phyloP scores from a whole-genome alignment of 2,113 vertebrate genomes.

The Cephalopholis sonnerati region DNA sequence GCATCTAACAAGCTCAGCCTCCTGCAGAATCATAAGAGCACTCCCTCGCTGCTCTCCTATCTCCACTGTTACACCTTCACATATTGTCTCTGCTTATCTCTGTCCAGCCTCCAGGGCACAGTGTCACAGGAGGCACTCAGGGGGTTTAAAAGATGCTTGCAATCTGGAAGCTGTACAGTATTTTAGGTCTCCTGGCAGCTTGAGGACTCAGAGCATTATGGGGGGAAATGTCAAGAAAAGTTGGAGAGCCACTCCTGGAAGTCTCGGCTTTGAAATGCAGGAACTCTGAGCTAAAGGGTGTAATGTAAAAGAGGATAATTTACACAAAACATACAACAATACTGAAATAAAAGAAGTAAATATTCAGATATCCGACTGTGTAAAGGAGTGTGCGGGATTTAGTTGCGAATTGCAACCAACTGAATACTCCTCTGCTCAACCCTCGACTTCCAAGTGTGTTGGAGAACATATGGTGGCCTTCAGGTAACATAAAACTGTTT shows the following conservation, averaged over 20 bases:
- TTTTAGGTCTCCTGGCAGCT: constrained; percentile 33
- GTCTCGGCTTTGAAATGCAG: neutral
- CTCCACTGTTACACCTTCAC: constrained; percentile 63
- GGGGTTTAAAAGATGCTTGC: constrained; percentile 47
- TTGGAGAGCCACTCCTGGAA: neutral
- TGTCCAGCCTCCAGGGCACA: constrained; percentile 34
- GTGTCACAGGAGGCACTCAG: constrained; percentile 42
- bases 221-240: neutral
- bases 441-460: too few species aligned
- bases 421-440: too few species aligned
- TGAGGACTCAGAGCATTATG: constrained; percentile 11
- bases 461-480: too few species aligned
- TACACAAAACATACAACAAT: neutral
- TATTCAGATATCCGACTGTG: too few species aligned
- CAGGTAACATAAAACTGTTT: too few species aligned
- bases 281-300: too few species aligned
- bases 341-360: too few species aligned
- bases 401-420: too few species aligned
- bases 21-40: constrained; percentile 19
- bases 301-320: neutral
- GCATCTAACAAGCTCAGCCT: constrained; percentile 26
- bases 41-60: constrained; percentile 47
- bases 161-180: constrained; percentile 26
- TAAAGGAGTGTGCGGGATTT: too few species aligned
- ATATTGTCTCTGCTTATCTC: constrained; percentile 74